Conservation (phyloP, 2,888 invertebrate genomes). For the Machimus rusticus region DNA sequence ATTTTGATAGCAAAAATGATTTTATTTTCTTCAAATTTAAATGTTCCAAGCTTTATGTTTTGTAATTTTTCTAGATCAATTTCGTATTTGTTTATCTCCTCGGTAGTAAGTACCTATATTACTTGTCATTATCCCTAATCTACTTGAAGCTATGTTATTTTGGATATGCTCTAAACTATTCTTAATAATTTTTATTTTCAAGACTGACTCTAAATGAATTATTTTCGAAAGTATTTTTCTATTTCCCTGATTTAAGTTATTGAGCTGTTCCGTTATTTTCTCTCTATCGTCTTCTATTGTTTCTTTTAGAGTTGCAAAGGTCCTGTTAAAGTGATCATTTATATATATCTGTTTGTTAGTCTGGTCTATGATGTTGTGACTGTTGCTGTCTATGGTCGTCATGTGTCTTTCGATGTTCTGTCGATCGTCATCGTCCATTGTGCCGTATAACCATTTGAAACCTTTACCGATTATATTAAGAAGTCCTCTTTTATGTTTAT, state of each 20-base stretch:
- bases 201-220: not conserved
- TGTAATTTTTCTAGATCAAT: constrained; percentile 26
- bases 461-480: constrained; percentile 21
- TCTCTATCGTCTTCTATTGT: constrained; percentile 9
- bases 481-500: constrained; percentile 35
- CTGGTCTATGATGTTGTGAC: constrained; percentile 29
- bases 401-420: constrained; percentile 13
- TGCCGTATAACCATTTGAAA: constrained; percentile 38
- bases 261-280: constrained; percentile 6
- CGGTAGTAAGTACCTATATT: constrained; percentile 39
- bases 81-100: constrained; percentile 35
- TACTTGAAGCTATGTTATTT: constrained; percentile 32
- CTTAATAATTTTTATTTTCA: constrained; percentile 28
- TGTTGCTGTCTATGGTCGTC: constrained; percentile 30
- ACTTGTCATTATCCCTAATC: constrained; percentile 31
- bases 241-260: not conserved
- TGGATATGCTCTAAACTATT: constrained; percentile 32
- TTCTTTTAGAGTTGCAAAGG: constrained; percentile 17
- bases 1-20: constrained; percentile 39
- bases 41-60: constrained; percentile 39
- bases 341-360: constrained; percentile 27
- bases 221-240: not conserved
- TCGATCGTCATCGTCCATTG: constrained; percentile 39
- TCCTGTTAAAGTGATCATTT: constrained; percentile 37
- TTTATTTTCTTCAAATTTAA: constrained; percentile 34